Conservation (phyloP, 2,113 vertebrate species). For the Morone saxatilis region DNA sequence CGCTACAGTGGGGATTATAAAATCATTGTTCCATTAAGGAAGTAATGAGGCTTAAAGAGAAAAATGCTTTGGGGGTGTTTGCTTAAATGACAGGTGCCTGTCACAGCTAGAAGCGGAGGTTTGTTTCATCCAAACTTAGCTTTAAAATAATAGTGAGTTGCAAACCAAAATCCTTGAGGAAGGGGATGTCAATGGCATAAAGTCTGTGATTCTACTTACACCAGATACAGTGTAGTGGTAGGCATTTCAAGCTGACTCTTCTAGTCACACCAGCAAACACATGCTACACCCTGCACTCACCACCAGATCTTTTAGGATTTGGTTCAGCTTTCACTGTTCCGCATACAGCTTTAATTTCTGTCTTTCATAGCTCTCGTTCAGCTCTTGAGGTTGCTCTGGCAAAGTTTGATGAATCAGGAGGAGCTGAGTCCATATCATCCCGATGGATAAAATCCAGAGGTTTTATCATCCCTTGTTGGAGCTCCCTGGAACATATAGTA, state of each 20-base stretch:
- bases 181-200: slow-evolving; percentile 7
- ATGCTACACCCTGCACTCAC: background rate
- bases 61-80: slow-evolving; percentile 16
- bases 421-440: slow-evolving; percentile 28
- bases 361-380: slow-evolving; percentile 20
- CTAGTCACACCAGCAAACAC: background rate
- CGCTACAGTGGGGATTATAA: slow-evolving; percentile 33
- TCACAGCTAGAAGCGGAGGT: background rate
- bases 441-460: slow-evolving; percentile 79
- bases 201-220: background rate
- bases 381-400: background rate
- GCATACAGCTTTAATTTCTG: background rate
- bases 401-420: slow-evolving; percentile 6
- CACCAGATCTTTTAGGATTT: slow-evolving; percentile 5
- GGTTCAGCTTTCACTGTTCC: background rate
- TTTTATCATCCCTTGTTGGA: slow-evolving; percentile 83
- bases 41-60: slow-evolving; percentile 47
- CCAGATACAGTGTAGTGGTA: background rate
- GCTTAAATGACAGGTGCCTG: slow-evolving; percentile 25
- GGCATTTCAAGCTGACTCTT: background rate
- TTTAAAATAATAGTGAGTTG: background rate
- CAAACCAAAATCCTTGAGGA: background rate
- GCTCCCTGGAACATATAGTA: slow-evolving; percentile 73
- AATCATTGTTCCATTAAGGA: slow-evolving; percentile 29
- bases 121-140: background rate